These are phyloP conservation scores for Pipistrellus kuhlii DNA, from an alignment of 2,797 vertebrate species.

Conservation along the genomic window DNA sequence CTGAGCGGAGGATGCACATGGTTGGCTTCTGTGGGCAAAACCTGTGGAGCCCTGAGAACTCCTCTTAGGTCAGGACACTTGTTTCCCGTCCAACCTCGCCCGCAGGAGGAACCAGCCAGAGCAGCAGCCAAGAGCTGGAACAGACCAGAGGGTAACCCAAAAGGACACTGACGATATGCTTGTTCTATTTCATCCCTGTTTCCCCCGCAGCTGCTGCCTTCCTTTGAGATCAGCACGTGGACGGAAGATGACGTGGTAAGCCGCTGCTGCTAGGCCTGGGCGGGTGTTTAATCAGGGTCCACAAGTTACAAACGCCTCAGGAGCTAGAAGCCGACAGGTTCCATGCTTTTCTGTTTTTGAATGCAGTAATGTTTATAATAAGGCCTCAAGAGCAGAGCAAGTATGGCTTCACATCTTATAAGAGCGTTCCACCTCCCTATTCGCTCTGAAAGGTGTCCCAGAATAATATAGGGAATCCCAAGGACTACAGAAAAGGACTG, in stretches of 20 bases:
- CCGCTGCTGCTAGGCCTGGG: conserved; percentile 66
- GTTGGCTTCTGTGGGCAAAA: background rate
- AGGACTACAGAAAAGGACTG: background rate
- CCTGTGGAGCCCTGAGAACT: background rate
- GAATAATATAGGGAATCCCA: background rate
- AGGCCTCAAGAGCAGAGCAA: conserved; percentile 38
- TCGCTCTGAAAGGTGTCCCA: conserved; percentile 57
- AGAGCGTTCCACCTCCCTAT: background rate
- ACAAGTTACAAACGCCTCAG: background rate
- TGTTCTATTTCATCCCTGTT: conserved; percentile 82
- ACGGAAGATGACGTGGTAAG: conserved; percentile 98
- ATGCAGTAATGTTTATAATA: conserved; percentile 57
- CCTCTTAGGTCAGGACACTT: conserved; percentile 2
- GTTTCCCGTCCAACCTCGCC: conserved; percentile 11
- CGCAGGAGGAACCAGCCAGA: conserved; percentile 44
- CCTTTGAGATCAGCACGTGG: conserved; percentile 96
- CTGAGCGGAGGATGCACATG: background rate
- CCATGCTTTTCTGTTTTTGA: conserved; percentile 35
- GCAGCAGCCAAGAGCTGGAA: background rate
- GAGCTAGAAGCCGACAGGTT: background rate
- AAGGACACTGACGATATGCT: conserved; percentile 43
- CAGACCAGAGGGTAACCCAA: conserved; percentile 52
- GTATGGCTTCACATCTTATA: background rate
- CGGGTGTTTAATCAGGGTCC: conserved; percentile 25
- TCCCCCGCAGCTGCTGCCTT: conserved; percentile 95